Conservation (phyloP, 1,140 invertebrate genomes). For the Pseudomyrmex pallidus region DNA sequence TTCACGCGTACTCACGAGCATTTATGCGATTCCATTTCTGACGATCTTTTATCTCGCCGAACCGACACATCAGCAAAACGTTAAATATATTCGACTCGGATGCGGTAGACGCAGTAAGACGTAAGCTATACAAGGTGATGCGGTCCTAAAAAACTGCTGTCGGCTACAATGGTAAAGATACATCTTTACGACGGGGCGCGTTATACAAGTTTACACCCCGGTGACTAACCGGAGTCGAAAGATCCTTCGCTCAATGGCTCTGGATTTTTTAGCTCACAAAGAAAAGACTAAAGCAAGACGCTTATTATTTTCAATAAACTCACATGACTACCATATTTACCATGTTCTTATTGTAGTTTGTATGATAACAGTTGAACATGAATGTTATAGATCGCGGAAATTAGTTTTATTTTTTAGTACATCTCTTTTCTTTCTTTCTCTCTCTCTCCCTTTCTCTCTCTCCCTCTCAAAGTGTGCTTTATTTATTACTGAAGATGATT, state of each 20-base stretch:
- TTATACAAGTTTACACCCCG: slow-evolving; percentile 23
- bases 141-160: slow-evolving; percentile 20
- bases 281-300: no score
- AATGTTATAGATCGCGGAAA: not conserved
- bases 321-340: slow-evolving; percentile 68
- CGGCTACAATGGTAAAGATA: slow-evolving; percentile 21
- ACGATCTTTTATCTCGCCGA: slow-evolving; percentile 75
- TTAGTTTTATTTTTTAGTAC: not conserved
- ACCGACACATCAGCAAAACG: slow-evolving; percentile 1
- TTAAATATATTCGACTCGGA: no score
- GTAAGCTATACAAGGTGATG: slow-evolving; percentile 27
- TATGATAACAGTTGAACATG: not conserved
- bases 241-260: no score
- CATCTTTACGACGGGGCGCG: not conserved
- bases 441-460: not conserved
- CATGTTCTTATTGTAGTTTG: slow-evolving; percentile 27
- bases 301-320: slow-evolving; percentile 68
- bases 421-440: not conserved
- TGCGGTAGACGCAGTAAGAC: no score
- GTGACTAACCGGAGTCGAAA: not conserved
- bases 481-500: no score
- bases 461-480: no score
- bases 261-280: no score
- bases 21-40: no score
- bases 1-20: no score